Conservation (phyloP, 2,113 vertebrate species). For the Anolis sagrei region DNA sequence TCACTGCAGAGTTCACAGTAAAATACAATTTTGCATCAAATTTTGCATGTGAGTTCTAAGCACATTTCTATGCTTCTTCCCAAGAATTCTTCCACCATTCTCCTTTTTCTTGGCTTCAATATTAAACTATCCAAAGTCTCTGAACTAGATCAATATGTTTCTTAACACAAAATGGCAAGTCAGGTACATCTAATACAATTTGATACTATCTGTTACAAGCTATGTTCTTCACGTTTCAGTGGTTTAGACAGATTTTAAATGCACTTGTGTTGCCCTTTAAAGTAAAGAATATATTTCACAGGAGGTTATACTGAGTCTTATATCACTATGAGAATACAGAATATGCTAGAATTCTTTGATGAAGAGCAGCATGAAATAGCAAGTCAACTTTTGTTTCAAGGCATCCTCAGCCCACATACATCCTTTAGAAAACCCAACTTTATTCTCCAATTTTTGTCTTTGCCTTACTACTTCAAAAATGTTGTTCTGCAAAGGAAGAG, state of each 20-base stretch:
- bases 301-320: accelerated
- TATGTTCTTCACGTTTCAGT: background rate
- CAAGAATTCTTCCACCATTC: background rate
- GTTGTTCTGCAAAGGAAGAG: background rate
- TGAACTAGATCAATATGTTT: background rate
- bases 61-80: background rate
- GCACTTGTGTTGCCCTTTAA: background rate
- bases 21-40: background rate
- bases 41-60: background rate
- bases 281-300: background rate
- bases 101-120: background rate
- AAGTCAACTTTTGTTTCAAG: background rate
- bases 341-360: background rate
- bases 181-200: accelerated
- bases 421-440: background rate
- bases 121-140: background rate
- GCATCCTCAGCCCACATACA: accelerated
- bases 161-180: conserved; percentile 1
- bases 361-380: background rate
- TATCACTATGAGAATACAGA: background rate
- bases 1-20: background rate
- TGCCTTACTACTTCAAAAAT: conserved; percentile 16
- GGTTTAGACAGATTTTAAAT: conserved; percentile 1
- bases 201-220: background rate
- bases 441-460: background rate